These are phyloP conservation scores for Bambusicola thoracicus DNA, from an alignment of 2,113 vertebrate species.

Conservation along the genomic window DNA sequence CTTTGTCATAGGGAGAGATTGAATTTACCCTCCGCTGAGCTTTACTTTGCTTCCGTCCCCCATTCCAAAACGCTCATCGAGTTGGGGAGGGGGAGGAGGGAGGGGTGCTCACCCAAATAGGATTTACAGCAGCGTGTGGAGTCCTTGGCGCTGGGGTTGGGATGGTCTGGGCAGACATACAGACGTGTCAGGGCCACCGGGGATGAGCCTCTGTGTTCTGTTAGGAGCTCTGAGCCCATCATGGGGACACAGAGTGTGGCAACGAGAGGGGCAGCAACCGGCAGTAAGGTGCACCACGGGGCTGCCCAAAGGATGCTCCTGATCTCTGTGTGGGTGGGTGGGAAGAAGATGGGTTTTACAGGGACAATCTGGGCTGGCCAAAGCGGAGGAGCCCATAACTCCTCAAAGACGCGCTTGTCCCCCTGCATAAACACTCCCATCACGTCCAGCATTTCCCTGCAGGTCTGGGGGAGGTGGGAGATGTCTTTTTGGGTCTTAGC, in stretches of 20 bases:
- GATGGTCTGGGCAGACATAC: not conserved
- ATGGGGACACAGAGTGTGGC: not conserved
- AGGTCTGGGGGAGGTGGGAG: not conserved
- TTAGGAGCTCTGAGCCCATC: not conserved
- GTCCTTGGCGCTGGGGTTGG: not conserved
- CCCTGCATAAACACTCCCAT: not conserved
- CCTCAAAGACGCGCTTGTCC: not conserved
- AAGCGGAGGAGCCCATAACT: not conserved
- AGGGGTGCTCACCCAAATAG: not conserved
- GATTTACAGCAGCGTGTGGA: not conserved
- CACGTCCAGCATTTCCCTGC: not conserved
- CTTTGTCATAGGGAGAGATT: not conserved
- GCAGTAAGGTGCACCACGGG: not conserved
- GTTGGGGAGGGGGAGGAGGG: not conserved
- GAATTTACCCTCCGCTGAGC: not conserved
- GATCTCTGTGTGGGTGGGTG: fast-evolving
- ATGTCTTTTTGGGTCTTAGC: constrained; percentile 12
- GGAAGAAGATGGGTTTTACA: not conserved
- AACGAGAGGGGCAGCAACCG: not conserved
- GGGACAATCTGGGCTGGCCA: not conserved
- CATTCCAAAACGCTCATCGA: not conserved
- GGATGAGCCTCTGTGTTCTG: not conserved
- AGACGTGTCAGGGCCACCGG: constrained; percentile 23
- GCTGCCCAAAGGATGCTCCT: not conserved
- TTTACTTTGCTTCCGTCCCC: not conserved